Evolutionary conservation across 1,140 invertebrate species (phyloP), one percentile per base, ranked within the genome.

Genomic region (Carposina sasakii): DNA sequence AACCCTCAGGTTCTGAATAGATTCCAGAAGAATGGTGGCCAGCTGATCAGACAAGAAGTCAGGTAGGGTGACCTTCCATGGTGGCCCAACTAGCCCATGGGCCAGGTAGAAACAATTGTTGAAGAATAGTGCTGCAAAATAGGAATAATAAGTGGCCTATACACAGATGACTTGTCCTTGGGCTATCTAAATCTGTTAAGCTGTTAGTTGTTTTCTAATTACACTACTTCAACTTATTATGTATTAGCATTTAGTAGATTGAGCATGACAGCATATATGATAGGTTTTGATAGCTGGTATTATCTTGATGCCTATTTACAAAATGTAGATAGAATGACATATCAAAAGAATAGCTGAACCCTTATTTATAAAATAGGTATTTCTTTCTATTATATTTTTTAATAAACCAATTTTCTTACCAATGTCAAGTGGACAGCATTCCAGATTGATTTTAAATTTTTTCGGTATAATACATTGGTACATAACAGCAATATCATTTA

Each of bases 71-170:
- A 61, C 63, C 31, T 70, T 68, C 85, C 85, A 86, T 3, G 83
- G 81, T 28, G 78, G 77, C 1, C 83, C 83, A 1, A 85, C 52
- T 6, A 86, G 52, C 12, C 78, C 74, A 50, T 85, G 81, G 1
- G 85, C 78, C 13, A 86, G 53, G 58, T 86, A 86, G 58, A 83
- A 84, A 45, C 83, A 85, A 53, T 86, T 85, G 55, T 86, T 86
- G 70, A 85, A 86, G 50, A 83, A 86, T 48, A 86, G 48, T 20
- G 76, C 85, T 85, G 67, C 10, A 75, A 79, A 54, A 16, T 39
- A 36, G 58, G 41, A 16, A 48, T 9, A 44, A 30, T 44, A 41
- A 37, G n/a, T n/a, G n/a, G n/a, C n/a, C n/a, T n/a, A n/a, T n/a
- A n/a, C n/a, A n/a, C n/a, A n/a, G n/a, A n/a, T n/a, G n/a, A n/a